Base-by-base conservation (phyloP, 1,140 invertebrate genomes). In the Drosophila bifasciata region DNA sequence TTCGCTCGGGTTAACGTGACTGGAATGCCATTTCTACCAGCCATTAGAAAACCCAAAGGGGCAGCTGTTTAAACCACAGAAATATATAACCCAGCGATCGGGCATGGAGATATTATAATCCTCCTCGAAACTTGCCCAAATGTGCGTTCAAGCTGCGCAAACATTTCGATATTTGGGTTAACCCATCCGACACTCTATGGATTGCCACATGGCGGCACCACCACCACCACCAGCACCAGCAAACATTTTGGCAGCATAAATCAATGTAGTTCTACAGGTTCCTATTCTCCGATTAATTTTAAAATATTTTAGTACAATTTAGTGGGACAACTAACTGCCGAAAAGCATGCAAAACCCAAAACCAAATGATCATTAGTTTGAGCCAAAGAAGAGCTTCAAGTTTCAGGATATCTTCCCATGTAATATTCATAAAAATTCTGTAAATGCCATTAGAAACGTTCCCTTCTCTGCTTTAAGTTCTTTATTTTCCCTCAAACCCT, bases 1-100 rank as follows among this genome's bases (percentile, higher is more conserved):
- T 83, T 60, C 68, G 78, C 58, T 80, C 71, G 75, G 63, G 45
- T 67, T 84, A 79, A 81, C 81, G 80, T 85, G 81, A 71, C 46
- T 60, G 60, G 73, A 68, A 80, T 76, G 46, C 44, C 62, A 85
- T 73, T 85, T 84, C 50, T 71, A 56, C 50, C n/a, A n/a, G 41
- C 55, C 50, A 61, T 46, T 49, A 57, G 63, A 79, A 72, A 48
- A 53, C 75, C 51, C 61, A 45, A 58, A 62, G 48, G 60, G 74
- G 77, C 81, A 86, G 77, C 83, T 88, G 83, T 88, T 85, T 88
- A 86, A 85, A 85, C 53, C 66, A 85, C 63, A 74, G 80, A 21
- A 21, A 21, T 19, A 21, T 19, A 84, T 84, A 84, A 76, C 80
- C 44, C 46, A 60, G 21, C 44, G 43, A 71, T 46, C 50, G 48